Evolutionary conservation across 2,888 invertebrate genomes (phyloP), one percentile per base, ranked within the genome.

Genomic region (Xestoiulus laeticollis): DNA sequence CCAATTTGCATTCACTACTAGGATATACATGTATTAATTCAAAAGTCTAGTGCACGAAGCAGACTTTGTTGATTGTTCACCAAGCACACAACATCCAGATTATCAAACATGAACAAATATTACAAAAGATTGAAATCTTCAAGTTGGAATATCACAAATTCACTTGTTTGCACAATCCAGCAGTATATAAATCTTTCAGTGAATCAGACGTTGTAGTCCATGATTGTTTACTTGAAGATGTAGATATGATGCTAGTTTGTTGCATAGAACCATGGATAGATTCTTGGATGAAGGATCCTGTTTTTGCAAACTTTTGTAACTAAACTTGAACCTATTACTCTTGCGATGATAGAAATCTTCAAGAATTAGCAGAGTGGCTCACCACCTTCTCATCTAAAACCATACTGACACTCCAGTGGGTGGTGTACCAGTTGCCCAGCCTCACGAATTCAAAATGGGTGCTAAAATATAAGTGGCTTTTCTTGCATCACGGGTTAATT

Each of bases 401-500:
- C 26, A 10, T 26, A 26, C 26, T 68, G 2, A 12, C 26, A 2
- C 68, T n/a, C 68, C 68, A 68, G 26, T 68, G 68, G 26, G 3
- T 26, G 12, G 26, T 68, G 68, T 5, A n/a, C 4, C 6, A 59
- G 59, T 59, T 59, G 22, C 59, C 0, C 38, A 38, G 38, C 38
- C 38, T 38, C 38, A n/a, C 4, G n/a, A 22, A 19, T 59, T 59
- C 4, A 5, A 26, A 26, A 14, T 68, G 68, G 12, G 68, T 68
- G 4, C 68, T 68, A 6, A 68, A 26, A 8, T 26, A 26, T 0
- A 26, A 68, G 26, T 68, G 26, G 26, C 68, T 26, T 59, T 59
- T 68, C 68, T 68, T 26, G 68, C 68, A 68, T 26, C 26, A n/a
- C 26, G 68, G 68, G 68, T 68, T 68, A 26, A 68, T 68, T 68